Base-by-base conservation (phyloP, 2,797 vertebrate genomes). In the Lacerta bilineata region DNA sequence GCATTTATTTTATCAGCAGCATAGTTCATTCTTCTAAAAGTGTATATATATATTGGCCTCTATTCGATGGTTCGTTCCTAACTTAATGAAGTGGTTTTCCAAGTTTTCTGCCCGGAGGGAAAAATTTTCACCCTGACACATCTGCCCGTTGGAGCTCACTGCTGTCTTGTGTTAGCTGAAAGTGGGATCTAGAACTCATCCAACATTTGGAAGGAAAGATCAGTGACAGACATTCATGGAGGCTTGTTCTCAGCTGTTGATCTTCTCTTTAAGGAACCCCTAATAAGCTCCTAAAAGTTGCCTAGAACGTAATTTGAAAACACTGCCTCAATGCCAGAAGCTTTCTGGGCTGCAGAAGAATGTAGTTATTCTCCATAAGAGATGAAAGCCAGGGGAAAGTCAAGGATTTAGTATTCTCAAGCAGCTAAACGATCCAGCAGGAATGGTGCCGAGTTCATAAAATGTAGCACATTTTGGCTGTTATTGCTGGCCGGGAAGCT, bases 1-100 rank as follows among this genome's bases (percentile, higher is more conserved):
- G 87, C 84, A 95, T 69, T 89, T 93, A 95, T 95, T 96, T 95
- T 95, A 90, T 96, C 94, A 95, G 95, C 92, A 95, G 94, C 82
- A 93, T 85, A 95, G 90, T 93, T 95, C 94, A 91, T 90, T 50
- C 36, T 93, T 88, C 9, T 29, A n/a, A 71, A 29, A 71, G 36
- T 36, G 91, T 91, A 80, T 29, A 11, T 29, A 11, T 33, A n/a
- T 36, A 29, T 75, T 39, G 29, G 15, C 13, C 59, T 83, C 41
- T 13, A 23, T 93, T 64, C 7, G 6, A 88, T 90, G 91, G 81
- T 74, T 87, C 91, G 72, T 88, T 93, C 61, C 80, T 93, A 46
- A 46, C 80, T 93, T 92, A 92, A 83, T 55, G 25, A 80, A 89
- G 41, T n/a, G 29, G 3, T 6, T 27, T 72, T 83, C 61, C 8